Evolutionary conservation across 2,113 vertebrate species (phyloP), one percentile per base, ranked within the genome.

Genomic region (Prochilodus magdalenae): DNA sequence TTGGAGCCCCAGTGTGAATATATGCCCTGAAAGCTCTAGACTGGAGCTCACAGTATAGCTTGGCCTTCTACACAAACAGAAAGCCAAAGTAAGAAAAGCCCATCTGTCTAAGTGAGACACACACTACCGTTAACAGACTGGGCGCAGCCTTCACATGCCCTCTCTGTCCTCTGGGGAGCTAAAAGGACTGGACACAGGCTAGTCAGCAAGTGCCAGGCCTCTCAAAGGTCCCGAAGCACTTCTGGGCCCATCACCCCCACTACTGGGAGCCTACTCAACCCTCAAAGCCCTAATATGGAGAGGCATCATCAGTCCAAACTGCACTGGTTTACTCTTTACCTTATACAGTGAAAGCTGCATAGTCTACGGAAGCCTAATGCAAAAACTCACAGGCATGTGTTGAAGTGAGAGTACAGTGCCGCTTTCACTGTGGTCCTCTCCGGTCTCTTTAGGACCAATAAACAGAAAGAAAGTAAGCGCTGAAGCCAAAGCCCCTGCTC

Each of bases 171-270:
- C 30, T 47, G 71, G 60, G 77, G 63, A 75, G 30, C 26, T 77
- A 77, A 79, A 70, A 62, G 72, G 77, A 79, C 81, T 76, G 36
- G 81, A 82, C 80, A 85, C 55, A 67, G 65, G 55, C 65, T 79
- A 83, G 76, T 86, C 84, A 86, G 81, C 84, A 83, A 83, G 57
- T 80, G 77, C 74, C 81, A 78, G 62, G 81, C 65, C 77, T 76
- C 30, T 69, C 66, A 22, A 76, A 74, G 75, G 80, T 85, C 75
- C 84, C 55, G 73, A 75, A 72, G 57, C 65, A 80, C 67, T 77
- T 77, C 84, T 83, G 72, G 66, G 77, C 67, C 44, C 51, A 73
- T 49, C 69, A 80, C 60, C 49, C 84, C 20, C 26, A 75, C 77
- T 66, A 75, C 67, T 72, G 49, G 47, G 73, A 70, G 63, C 49